Conservation (phyloP, 2,888 invertebrate species). For the Ariolimax columbianus region DNA sequence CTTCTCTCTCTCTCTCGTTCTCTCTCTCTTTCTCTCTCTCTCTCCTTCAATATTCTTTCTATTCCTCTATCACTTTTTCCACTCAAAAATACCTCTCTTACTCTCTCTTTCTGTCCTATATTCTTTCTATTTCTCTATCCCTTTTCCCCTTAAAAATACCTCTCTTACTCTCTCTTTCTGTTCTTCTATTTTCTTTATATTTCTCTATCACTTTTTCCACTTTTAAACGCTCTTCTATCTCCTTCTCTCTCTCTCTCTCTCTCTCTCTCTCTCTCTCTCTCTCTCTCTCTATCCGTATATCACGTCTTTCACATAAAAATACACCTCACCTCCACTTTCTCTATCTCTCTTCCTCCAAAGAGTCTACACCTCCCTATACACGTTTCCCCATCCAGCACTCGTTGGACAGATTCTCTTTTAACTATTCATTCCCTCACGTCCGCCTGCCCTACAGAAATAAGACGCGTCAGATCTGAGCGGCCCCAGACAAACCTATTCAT, state of each 20-base stretch:
- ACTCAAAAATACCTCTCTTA: too few relatives aligned
- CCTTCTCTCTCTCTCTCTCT: neutral
- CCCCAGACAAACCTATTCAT: neutral
- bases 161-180: too few relatives aligned
- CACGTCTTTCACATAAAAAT: too few relatives aligned
- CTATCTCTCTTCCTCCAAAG: neutral
- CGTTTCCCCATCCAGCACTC: neutral
- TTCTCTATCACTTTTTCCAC: too few relatives aligned
- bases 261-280: neutral
- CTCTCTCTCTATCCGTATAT: constrained; percentile 13
- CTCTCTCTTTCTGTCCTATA: neutral
- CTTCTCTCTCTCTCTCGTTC: neutral
- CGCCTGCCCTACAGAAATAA: neutral
- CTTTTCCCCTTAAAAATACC: too few relatives aligned
- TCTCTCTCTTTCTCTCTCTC: neutral
- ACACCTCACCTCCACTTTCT: neutral
- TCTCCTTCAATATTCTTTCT: too few relatives aligned
- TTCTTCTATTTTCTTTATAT: too few relatives aligned
- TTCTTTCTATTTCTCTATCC: too few relatives aligned
- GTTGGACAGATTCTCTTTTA: neutral
- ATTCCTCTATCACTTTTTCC: too few relatives aligned
- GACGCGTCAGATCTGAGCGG: neutral
- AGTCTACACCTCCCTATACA: too few relatives aligned
- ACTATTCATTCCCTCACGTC: neutral
- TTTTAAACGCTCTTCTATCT: too few relatives aligned